Conservation (phyloP, 2,888 invertebrate species). For the Drosophila mettleri region DNA sequence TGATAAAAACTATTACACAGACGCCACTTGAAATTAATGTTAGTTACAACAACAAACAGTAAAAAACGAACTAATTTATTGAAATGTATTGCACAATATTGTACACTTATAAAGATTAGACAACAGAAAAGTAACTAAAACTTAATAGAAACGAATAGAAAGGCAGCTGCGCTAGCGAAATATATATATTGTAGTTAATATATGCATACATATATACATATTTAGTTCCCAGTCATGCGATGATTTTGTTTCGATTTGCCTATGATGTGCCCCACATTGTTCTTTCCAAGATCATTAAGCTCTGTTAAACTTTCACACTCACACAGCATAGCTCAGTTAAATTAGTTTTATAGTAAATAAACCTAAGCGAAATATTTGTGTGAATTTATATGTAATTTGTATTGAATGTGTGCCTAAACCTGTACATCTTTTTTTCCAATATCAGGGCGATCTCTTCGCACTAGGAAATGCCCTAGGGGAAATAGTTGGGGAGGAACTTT, state of each 20-base stretch:
- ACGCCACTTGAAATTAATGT: conserved; percentile 57
- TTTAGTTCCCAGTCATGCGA: conserved; percentile 35
- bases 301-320: background rate
- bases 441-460: conserved; percentile 33
- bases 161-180: conserved; percentile 40
- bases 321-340: conserved; percentile 42
- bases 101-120: conserved; percentile 73
- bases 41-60: conserved; percentile 57
- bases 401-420: conserved; percentile 83
- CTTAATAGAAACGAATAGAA: conserved; percentile 52
- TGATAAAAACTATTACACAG: conserved; percentile 53
- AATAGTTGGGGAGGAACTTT: conserved; percentile 67
- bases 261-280: conserved; percentile 16
- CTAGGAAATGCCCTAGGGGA: conserved; percentile 40
- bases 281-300: conserved; percentile 16
- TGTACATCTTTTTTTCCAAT: conserved; percentile 47
- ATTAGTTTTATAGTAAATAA: conserved; percentile 39
- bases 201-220: conserved; percentile 8
- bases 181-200: conserved; percentile 30
- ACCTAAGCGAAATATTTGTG: conserved; percentile 32
- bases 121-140: conserved; percentile 56
- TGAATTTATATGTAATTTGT: conserved; percentile 67
- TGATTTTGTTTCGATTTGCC: background rate
- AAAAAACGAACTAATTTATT: conserved; percentile 73
- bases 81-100: conserved; percentile 82